Evolutionary conservation across 2,113 vertebrate species (phyloP).

Genomic region (Centrocercus urophasianus): DNA sequence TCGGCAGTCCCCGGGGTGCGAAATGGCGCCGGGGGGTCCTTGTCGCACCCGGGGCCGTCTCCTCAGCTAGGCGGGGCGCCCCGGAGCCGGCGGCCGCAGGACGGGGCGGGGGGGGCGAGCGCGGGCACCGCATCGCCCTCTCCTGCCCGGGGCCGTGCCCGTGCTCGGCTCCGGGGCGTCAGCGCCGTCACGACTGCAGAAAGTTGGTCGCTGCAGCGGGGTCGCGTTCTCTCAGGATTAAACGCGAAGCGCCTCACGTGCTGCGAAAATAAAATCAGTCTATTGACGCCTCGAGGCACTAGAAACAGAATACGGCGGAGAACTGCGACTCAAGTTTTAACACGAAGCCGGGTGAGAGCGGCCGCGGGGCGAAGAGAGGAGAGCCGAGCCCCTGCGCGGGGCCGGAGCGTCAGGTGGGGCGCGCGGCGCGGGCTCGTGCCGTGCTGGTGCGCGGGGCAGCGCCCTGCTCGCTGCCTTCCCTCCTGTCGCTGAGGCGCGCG

Average conservation of each 20-base stretch:
- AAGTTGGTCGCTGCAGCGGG: neutral
- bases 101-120: neutral
- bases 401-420: too few relatives aligned
- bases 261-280: neutral
- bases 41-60: neutral
- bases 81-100: too few relatives aligned
- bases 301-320: neutral
- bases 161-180: too few relatives aligned
- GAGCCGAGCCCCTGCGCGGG: too few relatives aligned
- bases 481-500: accelerated
- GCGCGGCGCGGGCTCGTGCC: too few relatives aligned
- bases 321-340: slow-evolving; percentile 75
- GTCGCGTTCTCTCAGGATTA: neutral
- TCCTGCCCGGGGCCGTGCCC: neutral
- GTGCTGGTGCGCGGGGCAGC: too few relatives aligned
- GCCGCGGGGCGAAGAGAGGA: too few relatives aligned
- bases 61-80: neutral
- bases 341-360: slow-evolving; percentile 65
- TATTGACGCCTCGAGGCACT: neutral
- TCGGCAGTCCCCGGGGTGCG: neutral
- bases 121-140: neutral
- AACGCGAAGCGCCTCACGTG: neutral
- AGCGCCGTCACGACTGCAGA: too few relatives aligned
- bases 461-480: neutral
- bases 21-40: neutral